phyloP scores from a whole-genome alignment of 2,113 vertebrate species.

The Scytalopus superciliaris region DNA sequence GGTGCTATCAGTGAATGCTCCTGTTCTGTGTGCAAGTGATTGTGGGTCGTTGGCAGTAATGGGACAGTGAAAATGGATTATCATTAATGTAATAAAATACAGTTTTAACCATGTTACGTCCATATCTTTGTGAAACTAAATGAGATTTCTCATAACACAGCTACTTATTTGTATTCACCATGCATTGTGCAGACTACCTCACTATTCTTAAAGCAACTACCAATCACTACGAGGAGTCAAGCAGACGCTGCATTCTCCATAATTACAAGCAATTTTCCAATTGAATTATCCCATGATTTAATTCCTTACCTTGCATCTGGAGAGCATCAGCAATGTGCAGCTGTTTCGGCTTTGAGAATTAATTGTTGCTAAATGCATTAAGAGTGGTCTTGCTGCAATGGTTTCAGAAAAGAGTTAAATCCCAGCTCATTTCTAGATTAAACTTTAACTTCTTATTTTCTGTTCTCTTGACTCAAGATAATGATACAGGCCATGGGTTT shows the following conservation, averaged over 20 bases:
- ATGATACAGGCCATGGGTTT: constrained; percentile 15
- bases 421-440: not conserved
- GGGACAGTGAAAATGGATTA: constrained; percentile 55
- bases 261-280: constrained; percentile 86
- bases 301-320: constrained; percentile 81
- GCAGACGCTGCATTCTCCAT: constrained; percentile 80
- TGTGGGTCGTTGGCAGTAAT: constrained; percentile 5
- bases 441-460: constrained; percentile 42
- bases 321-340: constrained; percentile 81
- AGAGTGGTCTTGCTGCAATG: constrained; percentile 71
- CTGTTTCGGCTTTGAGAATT: constrained; percentile 80
- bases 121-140: constrained; percentile 60
- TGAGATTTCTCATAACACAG: constrained; percentile 63
- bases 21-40: not conserved
- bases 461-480: constrained; percentile 6
- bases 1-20: not conserved
- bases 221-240: constrained; percentile 74
- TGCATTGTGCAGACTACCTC: constrained; percentile 46
- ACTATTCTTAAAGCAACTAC: constrained; percentile 73
- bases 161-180: constrained; percentile 47
- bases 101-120: constrained; percentile 63
- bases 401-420: constrained; percentile 65
- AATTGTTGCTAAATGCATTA: constrained; percentile 79
- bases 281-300: constrained; percentile 84
- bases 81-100: constrained; percentile 55